Evolutionary conservation across 2,113 vertebrate genomes (phyloP).

Genomic region (Planiliza haematocheilus): DNA sequence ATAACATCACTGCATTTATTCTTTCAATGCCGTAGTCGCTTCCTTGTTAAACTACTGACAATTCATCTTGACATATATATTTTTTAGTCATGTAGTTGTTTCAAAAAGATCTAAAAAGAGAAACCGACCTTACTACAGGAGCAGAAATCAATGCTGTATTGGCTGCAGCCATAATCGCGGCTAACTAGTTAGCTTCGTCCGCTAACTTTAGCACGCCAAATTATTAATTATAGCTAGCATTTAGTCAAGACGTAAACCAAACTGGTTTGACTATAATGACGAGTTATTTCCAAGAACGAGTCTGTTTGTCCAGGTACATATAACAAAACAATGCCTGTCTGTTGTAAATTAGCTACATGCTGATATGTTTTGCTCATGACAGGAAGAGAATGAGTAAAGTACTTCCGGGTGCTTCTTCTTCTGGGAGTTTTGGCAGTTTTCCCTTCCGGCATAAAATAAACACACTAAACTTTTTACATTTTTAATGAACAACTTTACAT

Average conservation of each 20-base stretch:
- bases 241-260: background rate
- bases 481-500: too few species aligned
- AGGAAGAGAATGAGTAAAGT: background rate
- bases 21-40: too few species aligned
- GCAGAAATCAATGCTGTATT: constrained; percentile 22
- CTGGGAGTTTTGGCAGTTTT: too few species aligned
- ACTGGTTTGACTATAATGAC: accelerated
- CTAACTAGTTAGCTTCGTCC: constrained; percentile 17
- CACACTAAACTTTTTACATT: too few species aligned
- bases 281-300: accelerated
- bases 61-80: too few species aligned
- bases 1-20: too few species aligned
- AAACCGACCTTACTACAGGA: constrained; percentile 58
- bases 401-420: constrained; percentile 28
- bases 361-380: background rate
- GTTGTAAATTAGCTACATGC: background rate
- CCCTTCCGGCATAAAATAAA: too few species aligned
- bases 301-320: accelerated
- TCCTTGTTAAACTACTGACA: too few species aligned
- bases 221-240: background rate
- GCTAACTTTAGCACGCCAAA: background rate
- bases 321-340: background rate
- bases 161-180: constrained; percentile 56
- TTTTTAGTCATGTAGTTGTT: background rate
- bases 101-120: background rate